phyloP scores from a whole-genome alignment of 2,113 vertebrate species.

The Petaurus breviceps region DNA sequence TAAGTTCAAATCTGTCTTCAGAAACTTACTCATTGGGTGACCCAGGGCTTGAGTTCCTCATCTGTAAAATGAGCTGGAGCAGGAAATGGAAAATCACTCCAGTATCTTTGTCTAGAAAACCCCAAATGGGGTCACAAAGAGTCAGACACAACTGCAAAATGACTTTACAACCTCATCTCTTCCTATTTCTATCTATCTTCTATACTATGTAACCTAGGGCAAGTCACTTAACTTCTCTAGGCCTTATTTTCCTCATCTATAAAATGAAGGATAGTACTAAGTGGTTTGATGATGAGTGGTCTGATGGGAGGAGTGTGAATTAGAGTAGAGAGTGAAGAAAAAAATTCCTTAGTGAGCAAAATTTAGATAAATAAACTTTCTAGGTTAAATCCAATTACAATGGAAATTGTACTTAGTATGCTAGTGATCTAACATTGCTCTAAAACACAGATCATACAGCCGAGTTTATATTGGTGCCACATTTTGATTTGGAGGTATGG shows the following conservation, averaged over 20 bases:
- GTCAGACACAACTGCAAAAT: neutral
- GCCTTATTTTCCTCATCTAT: neutral
- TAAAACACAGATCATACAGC: neutral
- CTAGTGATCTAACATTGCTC: conserved; percentile 33
- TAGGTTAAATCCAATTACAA: conserved; percentile 40
- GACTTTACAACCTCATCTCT: neutral
- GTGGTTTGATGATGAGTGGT: conserved; percentile 25
- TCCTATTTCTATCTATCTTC: neutral
- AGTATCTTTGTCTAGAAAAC: neutral
- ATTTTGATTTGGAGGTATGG: neutral
- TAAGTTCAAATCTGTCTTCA: neutral
- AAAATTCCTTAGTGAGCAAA: conserved; percentile 50
- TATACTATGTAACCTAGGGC: neutral
- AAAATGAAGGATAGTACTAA: neutral
- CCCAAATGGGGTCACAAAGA: neutral
- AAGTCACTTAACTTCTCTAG: conserved; percentile 25
- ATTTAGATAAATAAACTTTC: conserved; percentile 58
- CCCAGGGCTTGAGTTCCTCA: neutral
- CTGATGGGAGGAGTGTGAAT: neutral
- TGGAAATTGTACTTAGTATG: conserved; percentile 16
- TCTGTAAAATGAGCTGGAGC: neutral
- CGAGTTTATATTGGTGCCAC: neutral
- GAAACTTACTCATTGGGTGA: neutral
- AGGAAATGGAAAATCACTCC: neutral
- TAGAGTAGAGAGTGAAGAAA: conserved; percentile 3